A percentile compares a stretch with the other conserved stretches of the same genome.
These are phyloP conservation scores for Holothuria leucospilota DNA, from an alignment of 53 echinoderm and acorn worm genomes.

Conservation along the genomic window DNA sequence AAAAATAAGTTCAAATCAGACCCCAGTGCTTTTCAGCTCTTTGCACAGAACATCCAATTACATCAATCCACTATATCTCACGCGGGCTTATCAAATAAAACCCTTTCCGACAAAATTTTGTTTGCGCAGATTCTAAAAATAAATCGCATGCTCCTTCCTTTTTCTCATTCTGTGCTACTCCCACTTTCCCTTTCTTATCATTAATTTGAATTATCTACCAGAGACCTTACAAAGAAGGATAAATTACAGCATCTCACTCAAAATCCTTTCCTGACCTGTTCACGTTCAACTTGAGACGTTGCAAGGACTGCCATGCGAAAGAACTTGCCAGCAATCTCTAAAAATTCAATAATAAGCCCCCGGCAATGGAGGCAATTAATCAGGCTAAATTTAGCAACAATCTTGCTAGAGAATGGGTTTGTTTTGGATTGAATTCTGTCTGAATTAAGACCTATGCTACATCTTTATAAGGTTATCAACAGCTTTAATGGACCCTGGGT, in stretches of 20 bases:
- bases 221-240: conserved; percentile 6
- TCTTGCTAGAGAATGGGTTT: too few species aligned
- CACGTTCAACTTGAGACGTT: background rate
- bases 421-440: too few species aligned
- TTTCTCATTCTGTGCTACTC: background rate
- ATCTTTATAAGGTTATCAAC: too few species aligned
- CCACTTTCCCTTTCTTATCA: background rate
- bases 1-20: conserved; percentile 22
- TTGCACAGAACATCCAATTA: conserved; percentile 7
- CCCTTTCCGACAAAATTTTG: conserved; percentile 19
- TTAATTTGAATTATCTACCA: background rate
- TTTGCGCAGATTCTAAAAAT: conserved; percentile 31
- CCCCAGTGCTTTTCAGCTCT: background rate
- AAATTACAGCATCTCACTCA: background rate
- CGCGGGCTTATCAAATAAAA: background rate
- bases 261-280: background rate
- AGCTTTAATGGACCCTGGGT: too few species aligned
- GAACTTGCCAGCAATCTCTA: conserved; percentile 5
- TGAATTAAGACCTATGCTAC: too few species aligned
- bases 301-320: background rate
- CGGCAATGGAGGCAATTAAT: conserved; percentile 38
- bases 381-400: conserved; percentile 21
- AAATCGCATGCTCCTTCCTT: background rate
- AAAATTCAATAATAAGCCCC: conserved; percentile 39
- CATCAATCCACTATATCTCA: conserved; percentile 26